Base-by-base conservation (phyloP, 2,113 vertebrate species). In the Myrmecophaga tridactyla region DNA sequence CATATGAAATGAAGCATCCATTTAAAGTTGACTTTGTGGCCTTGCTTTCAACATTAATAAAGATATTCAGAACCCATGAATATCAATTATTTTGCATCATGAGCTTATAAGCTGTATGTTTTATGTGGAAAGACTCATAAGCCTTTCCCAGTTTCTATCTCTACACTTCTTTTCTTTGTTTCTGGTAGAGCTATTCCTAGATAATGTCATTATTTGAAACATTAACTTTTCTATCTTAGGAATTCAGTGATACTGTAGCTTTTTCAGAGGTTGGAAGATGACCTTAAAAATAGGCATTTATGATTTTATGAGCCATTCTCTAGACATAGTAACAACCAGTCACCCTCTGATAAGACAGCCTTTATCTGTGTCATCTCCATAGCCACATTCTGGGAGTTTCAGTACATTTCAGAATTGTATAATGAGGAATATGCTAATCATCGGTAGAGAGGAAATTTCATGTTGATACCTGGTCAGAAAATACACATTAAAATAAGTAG, bases 31-130 rank as follows among this genome's bases (percentile, higher is more conserved):
- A 72, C 41, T 62, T 80, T 62, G 81, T 5, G 36, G 4, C 56
- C 62, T 86, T 12, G 20, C 58, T 76, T 87, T 63, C 0, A 90
- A 7, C 31, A 60, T 84, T 94, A 92, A 36, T 82, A 70, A 29
- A 75, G 65, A 72, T 85, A 43, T 46, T 20, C 51, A 62, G 36
- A 72, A 39, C 17, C 29, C 48, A 27, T 46, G 67, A 88, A 78
- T 95, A 90, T 92, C 63, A 96, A 8, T 73, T 83, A 4, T 86
- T 76, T 70, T 76, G 39, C 48, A 69, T 89, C 51, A 65, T 34
- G 70, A 69, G 56, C 43, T 89, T 53, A 43, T 0, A 39, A 93
- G 43, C 39, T 60, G 13, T 43, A 25, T 62, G 56, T 53, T 92
- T 92, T 67, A 46, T 41, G 6, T 76, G n/a, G 65, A 85, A 56